phyloP scores from a whole-genome alignment of 2,797 vertebrate species.

The Poecilia picta region DNA sequence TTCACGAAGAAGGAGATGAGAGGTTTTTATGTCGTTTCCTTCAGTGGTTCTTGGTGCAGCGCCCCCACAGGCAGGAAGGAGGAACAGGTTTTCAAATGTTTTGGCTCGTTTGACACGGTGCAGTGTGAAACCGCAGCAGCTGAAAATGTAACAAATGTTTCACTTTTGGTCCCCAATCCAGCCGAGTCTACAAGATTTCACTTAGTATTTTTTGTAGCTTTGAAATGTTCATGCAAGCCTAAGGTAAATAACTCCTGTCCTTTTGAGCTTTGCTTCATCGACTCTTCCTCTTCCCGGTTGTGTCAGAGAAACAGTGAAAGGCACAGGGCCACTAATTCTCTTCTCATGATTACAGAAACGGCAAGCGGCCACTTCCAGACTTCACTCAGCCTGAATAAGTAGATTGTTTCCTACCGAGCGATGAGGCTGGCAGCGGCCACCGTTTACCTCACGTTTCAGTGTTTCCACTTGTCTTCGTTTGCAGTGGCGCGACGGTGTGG shows the following conservation, averaged over 20 bases:
- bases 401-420: conserved; percentile 25
- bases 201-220: background rate
- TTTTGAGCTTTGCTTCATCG: background rate
- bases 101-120: no score
- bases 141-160: no score
- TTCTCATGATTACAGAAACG: conserved; percentile 30
- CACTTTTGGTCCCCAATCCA: no score
- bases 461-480: conserved; percentile 25
- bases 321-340: background rate
- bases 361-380: conserved; percentile 26
- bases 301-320: background rate
- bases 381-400: conserved; percentile 38
- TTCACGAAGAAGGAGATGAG: no score
- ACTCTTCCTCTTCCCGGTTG: background rate
- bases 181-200: background rate
- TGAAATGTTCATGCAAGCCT: background rate
- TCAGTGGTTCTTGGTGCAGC: no score
- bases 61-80: no score
- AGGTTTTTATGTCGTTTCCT: no score
- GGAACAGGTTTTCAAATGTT: no score
- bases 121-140: no score
- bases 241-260: background rate
- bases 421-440: background rate
- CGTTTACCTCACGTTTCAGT: conserved; percentile 5
- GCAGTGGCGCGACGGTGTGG: background rate